These are phyloP conservation scores for Aquatica leii DNA, from an alignment of 2,888 invertebrate species.

Conservation along the genomic window DNA sequence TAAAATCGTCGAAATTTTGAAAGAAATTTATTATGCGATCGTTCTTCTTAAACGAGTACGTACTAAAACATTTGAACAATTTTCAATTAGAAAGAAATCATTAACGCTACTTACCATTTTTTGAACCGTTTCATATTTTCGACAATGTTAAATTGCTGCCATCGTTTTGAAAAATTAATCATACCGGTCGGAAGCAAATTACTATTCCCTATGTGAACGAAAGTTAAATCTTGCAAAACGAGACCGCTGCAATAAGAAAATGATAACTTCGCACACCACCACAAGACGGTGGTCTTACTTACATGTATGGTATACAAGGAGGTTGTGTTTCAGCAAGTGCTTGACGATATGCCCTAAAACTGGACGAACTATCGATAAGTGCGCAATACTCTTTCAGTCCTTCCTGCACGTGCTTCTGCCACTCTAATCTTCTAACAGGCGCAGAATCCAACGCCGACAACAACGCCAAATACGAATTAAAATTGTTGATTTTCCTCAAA, in stretches of 20 bases:
- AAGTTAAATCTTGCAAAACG: slow-evolving; percentile 97
- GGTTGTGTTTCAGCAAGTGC: slow-evolving; percentile 94
- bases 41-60: slow-evolving; percentile 92
- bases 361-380: slow-evolving; percentile 97
- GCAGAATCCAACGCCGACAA: slow-evolving; percentile 97
- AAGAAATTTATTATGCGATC: slow-evolving; percentile 95
- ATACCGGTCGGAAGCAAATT: slow-evolving; percentile 86
- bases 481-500: slow-evolving; percentile 95
- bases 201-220: slow-evolving; percentile 97
- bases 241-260: slow-evolving; percentile 77
- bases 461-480: slow-evolving; percentile 97
- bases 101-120: slow-evolving; percentile 79
- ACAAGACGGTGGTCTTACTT: slow-evolving; percentile 65
- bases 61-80: slow-evolving; percentile 66
- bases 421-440: slow-evolving; percentile 90
- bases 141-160: slow-evolving; percentile 98
- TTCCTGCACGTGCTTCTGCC: slow-evolving; percentile 92
- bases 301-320: slow-evolving; percentile 99
- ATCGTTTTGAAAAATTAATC: slow-evolving; percentile 96
- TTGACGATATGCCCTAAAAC: slow-evolving; percentile 95
- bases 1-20: slow-evolving; percentile 94
- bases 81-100: slow-evolving; percentile 4
- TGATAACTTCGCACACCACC: too few species aligned
- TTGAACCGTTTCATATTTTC: slow-evolving; percentile 98
- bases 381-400: slow-evolving; percentile 93